Conservation (phyloP, 2,797 vertebrate species). For the Cossypha heuglini region DNA sequence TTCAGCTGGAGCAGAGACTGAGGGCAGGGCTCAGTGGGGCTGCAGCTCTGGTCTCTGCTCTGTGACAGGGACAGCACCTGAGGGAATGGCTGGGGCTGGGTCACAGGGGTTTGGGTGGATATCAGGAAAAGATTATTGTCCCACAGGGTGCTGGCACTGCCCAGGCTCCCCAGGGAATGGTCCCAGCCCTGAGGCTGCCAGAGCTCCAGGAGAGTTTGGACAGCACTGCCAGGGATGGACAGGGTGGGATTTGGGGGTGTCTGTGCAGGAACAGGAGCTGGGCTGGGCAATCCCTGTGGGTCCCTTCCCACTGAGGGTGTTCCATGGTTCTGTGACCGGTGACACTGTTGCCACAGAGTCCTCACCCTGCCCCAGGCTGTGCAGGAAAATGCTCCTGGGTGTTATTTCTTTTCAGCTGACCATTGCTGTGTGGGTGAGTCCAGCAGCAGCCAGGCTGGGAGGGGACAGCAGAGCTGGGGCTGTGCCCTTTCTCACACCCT, state of each 20-base stretch:
- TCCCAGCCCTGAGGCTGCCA: not conserved
- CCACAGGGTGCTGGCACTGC: not conserved
- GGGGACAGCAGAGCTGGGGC: not conserved
- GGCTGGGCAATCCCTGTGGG: fast-evolving
- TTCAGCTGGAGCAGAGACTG: not conserved
- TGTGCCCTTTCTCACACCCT: not conserved
- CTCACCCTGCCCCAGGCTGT: not conserved
- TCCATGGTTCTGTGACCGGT: not conserved
- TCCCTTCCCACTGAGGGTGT: not conserved
- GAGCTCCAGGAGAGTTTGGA: not conserved
- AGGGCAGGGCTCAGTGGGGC: not conserved
- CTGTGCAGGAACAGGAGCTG: fast-evolving
- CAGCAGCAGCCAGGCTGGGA: not conserved
- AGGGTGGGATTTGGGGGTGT: not conserved
- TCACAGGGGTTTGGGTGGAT: fast-evolving
- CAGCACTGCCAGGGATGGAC: fast-evolving
- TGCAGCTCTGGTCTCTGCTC: not conserved
- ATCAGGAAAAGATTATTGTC: not conserved
- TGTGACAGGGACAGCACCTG: not conserved
- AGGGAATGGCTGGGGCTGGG: not conserved
- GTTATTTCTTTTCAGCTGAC: not conserved
- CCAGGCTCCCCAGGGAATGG: not conserved
- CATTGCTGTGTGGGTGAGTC: not conserved
- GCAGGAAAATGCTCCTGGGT: not conserved
- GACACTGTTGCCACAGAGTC: not conserved